These are phyloP conservation scores for Mactra quadrangularis DNA, from an alignment of 1,140 invertebrate genomes.

Conservation along the genomic window DNA sequence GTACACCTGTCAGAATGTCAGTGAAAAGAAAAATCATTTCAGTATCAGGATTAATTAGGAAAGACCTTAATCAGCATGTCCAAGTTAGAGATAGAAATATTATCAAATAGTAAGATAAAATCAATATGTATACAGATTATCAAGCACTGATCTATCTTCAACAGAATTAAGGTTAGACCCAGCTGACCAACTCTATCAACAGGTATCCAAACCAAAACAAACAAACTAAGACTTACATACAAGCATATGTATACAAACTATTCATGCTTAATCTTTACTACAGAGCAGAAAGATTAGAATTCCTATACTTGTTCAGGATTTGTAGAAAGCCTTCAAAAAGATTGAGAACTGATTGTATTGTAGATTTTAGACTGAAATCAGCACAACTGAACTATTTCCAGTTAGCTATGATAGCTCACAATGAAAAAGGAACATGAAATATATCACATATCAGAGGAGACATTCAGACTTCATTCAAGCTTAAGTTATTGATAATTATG, in stretches of 20 bases:
- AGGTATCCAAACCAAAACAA: background rate
- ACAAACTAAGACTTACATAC: conserved; percentile 12
- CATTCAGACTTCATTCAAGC: no score
- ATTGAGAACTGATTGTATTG: no score
- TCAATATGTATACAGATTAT: conserved; percentile 6
- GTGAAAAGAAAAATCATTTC: conserved; percentile 6
- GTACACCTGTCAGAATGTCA: conserved; percentile 25
- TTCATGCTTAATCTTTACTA: conserved; percentile 21
- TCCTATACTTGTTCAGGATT: no score
- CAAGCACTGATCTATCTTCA: conserved; percentile 3
- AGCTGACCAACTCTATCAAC: background rate
- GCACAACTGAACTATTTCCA: no score
- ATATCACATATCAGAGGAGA: no score
- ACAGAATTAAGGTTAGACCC: background rate
- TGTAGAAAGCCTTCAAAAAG: no score
- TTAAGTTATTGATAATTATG: no score
- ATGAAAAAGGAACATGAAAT: no score
- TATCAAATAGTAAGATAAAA: conserved; percentile 25
- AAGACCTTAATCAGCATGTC: conserved; percentile 36
- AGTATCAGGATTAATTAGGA: conserved; percentile 22
- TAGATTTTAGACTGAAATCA: no score
- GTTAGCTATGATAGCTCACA: no score
- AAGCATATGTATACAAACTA: conserved; percentile 3
- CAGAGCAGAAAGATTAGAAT: no score
- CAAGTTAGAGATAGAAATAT: conserved; percentile 9